A percentile compares a stretch with the other conserved stretches of the same genome.
These are phyloP conservation scores for Hesperia comma DNA, from an alignment of 2,888 invertebrate genomes.

Conservation along the genomic window DNA sequence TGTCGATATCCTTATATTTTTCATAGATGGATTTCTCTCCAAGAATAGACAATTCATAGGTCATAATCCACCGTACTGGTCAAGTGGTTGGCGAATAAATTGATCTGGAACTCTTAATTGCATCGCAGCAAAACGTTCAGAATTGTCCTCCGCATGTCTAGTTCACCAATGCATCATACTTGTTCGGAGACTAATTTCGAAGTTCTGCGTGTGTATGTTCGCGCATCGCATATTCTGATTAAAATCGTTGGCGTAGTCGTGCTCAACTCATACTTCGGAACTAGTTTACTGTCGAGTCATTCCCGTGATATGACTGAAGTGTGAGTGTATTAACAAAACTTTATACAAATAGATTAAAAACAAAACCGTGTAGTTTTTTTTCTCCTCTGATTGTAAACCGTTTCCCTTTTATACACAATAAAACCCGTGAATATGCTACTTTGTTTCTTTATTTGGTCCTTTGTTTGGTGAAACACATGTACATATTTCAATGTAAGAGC, in stretches of 20 bases:
- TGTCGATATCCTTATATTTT: no score
- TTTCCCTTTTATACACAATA: no score
- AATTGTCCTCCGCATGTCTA: slow-evolving; percentile 34
- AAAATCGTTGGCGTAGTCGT: slow-evolving; percentile 63
- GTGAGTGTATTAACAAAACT: slow-evolving; percentile 30
- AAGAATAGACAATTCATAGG: no score
- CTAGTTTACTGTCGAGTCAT: slow-evolving; percentile 59
- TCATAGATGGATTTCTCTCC: no score
- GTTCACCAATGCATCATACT: slow-evolving; percentile 45
- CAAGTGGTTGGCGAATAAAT: not conserved
- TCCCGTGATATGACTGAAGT: slow-evolving; percentile 40
- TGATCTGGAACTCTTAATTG: slow-evolving; percentile 2
- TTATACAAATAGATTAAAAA: not conserved
- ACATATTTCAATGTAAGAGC: no score
- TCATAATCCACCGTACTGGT: not conserved
- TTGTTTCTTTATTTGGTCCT: no score
- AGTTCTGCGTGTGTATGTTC: slow-evolving; percentile 28
- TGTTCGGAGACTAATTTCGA: slow-evolving; percentile 29
- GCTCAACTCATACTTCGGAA: slow-evolving; percentile 57
- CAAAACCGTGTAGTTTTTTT: no score
- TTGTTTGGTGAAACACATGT: no score
- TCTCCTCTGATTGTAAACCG: no score
- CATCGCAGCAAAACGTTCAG: slow-evolving; percentile 3
- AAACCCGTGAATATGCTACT: no score
- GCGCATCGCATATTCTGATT: slow-evolving; percentile 74